phyloP scores from a whole-genome alignment of 2,113 vertebrate genomes.

The Alouatta palliata region DNA sequence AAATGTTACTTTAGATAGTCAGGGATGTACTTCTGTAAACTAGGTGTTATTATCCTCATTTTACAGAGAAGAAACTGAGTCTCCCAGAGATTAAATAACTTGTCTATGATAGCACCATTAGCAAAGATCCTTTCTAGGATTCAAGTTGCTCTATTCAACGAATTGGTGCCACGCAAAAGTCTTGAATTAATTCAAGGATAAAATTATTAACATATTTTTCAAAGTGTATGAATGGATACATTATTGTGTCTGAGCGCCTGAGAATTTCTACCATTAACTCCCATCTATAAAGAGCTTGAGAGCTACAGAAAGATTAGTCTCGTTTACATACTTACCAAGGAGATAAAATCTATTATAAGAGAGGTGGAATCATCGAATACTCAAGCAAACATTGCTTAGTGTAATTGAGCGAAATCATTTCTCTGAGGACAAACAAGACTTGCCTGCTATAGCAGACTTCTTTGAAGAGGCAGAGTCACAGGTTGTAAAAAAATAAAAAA shows the following conservation, averaged over 20 bases:
- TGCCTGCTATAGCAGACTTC: neutral
- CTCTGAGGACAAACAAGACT: neutral
- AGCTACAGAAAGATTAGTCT: slow-evolving; percentile 5
- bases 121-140: neutral
- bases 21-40: neutral
- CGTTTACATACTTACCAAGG: neutral
- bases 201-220: slow-evolving; percentile 15
- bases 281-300: neutral
- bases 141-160: neutral
- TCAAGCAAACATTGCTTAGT: neutral
- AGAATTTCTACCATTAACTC: neutral
- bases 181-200: slow-evolving; percentile 10
- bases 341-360: neutral
- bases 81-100: neutral
- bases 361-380: neutral
- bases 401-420: neutral
- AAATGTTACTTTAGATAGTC: neutral
- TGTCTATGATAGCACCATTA: neutral
- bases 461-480: neutral
- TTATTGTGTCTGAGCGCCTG: neutral
- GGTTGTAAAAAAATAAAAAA: neutral
- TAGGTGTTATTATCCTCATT: neutral
- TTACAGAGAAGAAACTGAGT: neutral
- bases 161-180: neutral
- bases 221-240: neutral